Conservation (phyloP, 2,888 invertebrate genomes). For the Ceramica pisi region DNA sequence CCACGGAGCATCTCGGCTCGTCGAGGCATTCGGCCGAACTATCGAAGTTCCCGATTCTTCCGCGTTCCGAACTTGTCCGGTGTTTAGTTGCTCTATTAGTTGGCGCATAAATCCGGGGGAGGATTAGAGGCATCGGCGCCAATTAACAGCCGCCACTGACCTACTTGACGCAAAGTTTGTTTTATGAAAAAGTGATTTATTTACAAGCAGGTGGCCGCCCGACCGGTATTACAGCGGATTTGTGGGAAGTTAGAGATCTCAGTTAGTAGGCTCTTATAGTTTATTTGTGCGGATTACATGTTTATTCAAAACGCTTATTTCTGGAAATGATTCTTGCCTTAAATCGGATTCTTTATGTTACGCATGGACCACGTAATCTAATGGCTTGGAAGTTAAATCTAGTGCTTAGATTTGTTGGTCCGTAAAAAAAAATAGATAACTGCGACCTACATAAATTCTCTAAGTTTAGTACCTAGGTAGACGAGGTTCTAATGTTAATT, state of each 20-base stretch:
- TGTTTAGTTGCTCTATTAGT: constrained; percentile 63
- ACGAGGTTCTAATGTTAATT: background rate
- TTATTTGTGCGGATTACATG: background rate
- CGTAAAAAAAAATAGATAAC: constrained; percentile 8
- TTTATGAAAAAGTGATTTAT: constrained; percentile 57
- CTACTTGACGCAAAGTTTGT: constrained; percentile 52
- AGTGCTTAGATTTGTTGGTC: constrained; percentile 22
- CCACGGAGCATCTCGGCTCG: constrained; percentile 6
- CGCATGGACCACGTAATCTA: constrained; percentile 19
- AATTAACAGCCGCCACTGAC: constrained; percentile 57
- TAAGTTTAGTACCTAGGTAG: background rate
- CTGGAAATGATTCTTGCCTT: background rate
- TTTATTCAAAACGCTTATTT: background rate
- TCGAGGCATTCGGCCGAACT: constrained; percentile 25
- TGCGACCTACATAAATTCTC: background rate
- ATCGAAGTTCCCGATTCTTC: constrained; percentile 59
- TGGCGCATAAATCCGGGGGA: constrained; percentile 47
- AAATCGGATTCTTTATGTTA: constrained; percentile 8
- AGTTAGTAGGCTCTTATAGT: background rate
- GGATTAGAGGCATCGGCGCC: constrained; percentile 60
- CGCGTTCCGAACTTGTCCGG: constrained; percentile 45
- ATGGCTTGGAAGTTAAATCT: constrained; percentile 26
- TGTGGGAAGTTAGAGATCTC: background rate
- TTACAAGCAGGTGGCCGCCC: constrained; percentile 10
- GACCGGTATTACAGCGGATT: background rate